These are phyloP conservation scores for Cydia fagiglandana DNA, from an alignment of 1,140 invertebrate genomes.

Conservation along the genomic window DNA sequence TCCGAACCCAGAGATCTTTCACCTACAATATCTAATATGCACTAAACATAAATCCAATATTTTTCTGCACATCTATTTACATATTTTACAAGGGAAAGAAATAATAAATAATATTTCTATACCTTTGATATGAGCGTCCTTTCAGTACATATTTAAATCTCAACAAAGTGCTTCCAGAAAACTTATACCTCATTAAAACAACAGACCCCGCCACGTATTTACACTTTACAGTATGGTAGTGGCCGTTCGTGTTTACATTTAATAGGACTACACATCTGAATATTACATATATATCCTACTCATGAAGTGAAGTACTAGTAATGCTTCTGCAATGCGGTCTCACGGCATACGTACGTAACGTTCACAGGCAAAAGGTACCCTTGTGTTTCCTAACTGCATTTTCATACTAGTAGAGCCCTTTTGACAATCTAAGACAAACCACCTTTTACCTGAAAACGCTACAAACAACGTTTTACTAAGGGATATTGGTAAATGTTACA, in stretches of 20 bases:
- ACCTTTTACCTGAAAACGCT: not conserved
- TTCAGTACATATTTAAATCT: conserved; percentile 51
- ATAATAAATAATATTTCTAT: conserved; percentile 69
- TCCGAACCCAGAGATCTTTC: conserved; percentile 46
- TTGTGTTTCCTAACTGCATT: too few species aligned
- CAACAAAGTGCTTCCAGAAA: conserved; percentile 42
- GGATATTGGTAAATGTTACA: conserved; percentile 14
- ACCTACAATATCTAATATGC: conserved; percentile 42
- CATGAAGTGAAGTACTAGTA: conserved; percentile 22
- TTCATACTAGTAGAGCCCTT: not conserved
- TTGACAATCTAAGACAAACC: not conserved
- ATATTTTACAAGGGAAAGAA: conserved; percentile 75
- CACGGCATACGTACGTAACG: not conserved
- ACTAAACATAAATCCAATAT: conserved; percentile 53
- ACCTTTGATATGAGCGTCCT: conserved; percentile 67
- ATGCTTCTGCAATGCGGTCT: conserved; percentile 1
- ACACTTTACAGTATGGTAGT: conserved; percentile 39
- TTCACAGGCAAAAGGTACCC: not conserved
- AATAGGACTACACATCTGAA: conserved; percentile 34
- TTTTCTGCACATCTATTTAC: conserved; percentile 70
- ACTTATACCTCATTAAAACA: conserved; percentile 41
- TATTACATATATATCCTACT: conserved; percentile 34
- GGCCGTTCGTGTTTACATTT: conserved; percentile 35
- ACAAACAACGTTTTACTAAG: not conserved
- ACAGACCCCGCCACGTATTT: conserved; percentile 51